Evolutionary conservation across 2,888 invertebrate species (phyloP).

Genomic region (Melanotus villosus): DNA sequence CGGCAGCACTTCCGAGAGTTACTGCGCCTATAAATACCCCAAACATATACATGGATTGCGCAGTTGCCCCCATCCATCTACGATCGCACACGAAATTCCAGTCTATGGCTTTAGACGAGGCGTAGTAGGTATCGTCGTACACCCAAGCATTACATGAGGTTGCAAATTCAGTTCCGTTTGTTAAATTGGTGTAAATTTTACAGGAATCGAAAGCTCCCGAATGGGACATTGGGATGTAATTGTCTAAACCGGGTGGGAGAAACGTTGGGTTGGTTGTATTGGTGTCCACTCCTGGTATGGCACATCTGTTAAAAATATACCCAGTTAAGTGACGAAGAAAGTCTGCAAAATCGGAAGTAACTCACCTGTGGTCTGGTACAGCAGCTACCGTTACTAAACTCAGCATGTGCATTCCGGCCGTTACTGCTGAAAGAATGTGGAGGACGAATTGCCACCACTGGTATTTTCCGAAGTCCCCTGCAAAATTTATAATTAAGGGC

Average conservation of each 20-base stretch:
- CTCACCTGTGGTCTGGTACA: slow-evolving; percentile 78
- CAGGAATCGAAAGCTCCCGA: slow-evolving; percentile 78
- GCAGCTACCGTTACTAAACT: slow-evolving; percentile 86
- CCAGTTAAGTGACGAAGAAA: neutral
- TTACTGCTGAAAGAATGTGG: slow-evolving; percentile 82
- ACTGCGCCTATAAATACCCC: slow-evolving; percentile 88
- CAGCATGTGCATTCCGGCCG: slow-evolving; percentile 88
- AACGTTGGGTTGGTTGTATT: slow-evolving; percentile 66
- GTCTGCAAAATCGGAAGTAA: too few species aligned
- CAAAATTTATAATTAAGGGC: neutral
- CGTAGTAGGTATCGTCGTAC: slow-evolving; percentile 81
- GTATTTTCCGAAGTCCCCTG: slow-evolving; percentile 86
- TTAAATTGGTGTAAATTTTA: slow-evolving; percentile 65
- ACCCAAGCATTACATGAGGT: slow-evolving; percentile 74
- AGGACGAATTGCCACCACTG: slow-evolving; percentile 85
- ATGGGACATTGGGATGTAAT: slow-evolving; percentile 73
- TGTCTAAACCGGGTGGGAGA: slow-evolving; percentile 70
- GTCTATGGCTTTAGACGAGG: slow-evolving; percentile 83
- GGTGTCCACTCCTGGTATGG: slow-evolving; percentile 72
- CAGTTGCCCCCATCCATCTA: slow-evolving; percentile 86
- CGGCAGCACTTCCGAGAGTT: slow-evolving; percentile 83
- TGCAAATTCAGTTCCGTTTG: slow-evolving; percentile 58
- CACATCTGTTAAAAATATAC: slow-evolving; percentile 69
- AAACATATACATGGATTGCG: slow-evolving; percentile 86
- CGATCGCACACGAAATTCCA: slow-evolving; percentile 87